Percentiles rank a stretch among this genome's conserved stretches.
These are phyloP conservation scores for Camponotus pennsylvanicus DNA, from an alignment of 1,140 invertebrate genomes.

Conservation along the genomic window DNA sequence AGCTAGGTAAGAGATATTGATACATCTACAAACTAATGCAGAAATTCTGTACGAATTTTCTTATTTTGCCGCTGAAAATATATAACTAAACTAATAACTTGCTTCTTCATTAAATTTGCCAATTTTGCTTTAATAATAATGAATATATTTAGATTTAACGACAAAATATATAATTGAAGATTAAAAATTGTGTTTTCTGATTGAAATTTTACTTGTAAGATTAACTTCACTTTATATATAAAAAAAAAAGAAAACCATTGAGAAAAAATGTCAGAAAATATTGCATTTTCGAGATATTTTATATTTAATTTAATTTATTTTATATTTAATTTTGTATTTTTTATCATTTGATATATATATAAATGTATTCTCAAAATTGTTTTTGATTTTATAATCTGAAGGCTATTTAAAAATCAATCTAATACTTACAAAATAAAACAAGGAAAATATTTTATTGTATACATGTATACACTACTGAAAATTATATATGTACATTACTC, in stretches of 20 bases:
- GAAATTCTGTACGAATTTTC: neutral
- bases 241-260: neutral
- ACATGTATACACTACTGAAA: too few relatives aligned
- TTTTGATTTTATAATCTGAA: neutral
- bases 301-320: neutral
- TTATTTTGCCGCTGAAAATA: neutral
- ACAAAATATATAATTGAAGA: neutral
- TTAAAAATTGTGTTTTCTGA: neutral
- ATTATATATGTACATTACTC: too few relatives aligned
- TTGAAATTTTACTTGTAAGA: slow-evolving; percentile 12
- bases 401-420: too few relatives aligned
- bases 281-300: neutral
- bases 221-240: neutral
- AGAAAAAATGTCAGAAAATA: neutral
- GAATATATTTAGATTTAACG: slow-evolving; percentile 7
- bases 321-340: slow-evolving; percentile 19
- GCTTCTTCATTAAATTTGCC: neutral
- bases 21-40: neutral
- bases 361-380: neutral
- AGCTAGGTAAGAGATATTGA: slow-evolving; percentile 59
- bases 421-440: too few relatives aligned
- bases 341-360: neutral
- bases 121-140: neutral
- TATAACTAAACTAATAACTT: neutral
- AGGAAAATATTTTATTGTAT: too few relatives aligned